These are phyloP conservation scores for Boulengeromyrus knoepffleri DNA, from an alignment of 2,113 vertebrate genomes.

Conservation along the genomic window DNA sequence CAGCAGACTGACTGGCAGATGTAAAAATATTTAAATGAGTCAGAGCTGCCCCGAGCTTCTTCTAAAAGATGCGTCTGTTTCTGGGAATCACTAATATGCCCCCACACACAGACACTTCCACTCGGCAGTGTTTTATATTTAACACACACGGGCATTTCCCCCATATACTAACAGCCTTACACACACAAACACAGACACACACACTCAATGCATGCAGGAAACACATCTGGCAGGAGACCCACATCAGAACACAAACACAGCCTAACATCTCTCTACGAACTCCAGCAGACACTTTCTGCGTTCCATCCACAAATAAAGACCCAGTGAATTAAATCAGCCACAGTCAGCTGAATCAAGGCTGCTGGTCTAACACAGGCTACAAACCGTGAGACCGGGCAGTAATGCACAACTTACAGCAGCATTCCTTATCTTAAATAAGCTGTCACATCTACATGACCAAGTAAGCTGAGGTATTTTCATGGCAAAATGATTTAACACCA, in stretches of 20 bases:
- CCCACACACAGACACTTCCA: neutral
- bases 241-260: neutral
- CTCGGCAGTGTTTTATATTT: neutral
- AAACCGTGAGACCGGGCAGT: neutral
- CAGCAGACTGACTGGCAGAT: neutral
- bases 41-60: neutral
- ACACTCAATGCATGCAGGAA: neutral
- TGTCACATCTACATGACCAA: neutral
- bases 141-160: neutral
- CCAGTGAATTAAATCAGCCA: neutral
- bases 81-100: constrained; percentile 16
- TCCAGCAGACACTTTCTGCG: neutral
- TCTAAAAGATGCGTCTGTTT: neutral
- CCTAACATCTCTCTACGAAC: neutral
- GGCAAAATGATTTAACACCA: neutral
- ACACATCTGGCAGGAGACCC: neutral
- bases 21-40: constrained; percentile 6
- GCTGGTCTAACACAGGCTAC: neutral
- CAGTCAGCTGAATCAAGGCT: neutral
- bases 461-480: neutral
- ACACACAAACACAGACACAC: constrained; percentile 11
- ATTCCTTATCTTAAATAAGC: neutral
- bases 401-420: neutral
- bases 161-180: neutral
- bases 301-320: neutral